These are phyloP conservation scores for Picathartes gymnocephalus DNA, from an alignment of 2,113 vertebrate species.

Conservation along the genomic window DNA sequence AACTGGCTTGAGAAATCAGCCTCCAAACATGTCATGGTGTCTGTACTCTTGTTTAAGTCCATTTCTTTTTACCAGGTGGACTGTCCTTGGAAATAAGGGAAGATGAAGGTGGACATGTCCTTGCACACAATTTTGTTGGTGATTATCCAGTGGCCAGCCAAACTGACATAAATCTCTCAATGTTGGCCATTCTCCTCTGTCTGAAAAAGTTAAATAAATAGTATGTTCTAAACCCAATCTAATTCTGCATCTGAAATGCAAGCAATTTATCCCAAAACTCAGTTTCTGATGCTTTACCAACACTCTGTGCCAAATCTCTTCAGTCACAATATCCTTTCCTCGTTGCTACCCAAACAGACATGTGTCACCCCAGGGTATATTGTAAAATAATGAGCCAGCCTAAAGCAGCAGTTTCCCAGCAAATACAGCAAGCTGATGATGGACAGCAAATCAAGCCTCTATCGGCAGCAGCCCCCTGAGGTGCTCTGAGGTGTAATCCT, in stretches of 20 bases:
- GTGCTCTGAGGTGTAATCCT: not conserved
- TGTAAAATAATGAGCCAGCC: not conserved
- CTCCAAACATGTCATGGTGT: not conserved
- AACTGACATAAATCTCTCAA: not conserved
- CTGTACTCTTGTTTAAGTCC: not conserved
- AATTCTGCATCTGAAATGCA: not conserved
- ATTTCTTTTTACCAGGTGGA: not conserved
- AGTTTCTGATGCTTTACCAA: not conserved
- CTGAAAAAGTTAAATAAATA: not conserved
- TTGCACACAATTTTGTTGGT: not conserved
- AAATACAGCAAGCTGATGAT: not conserved
- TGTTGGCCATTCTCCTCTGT: not conserved
- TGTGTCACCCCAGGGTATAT: not conserved
- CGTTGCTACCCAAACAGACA: not conserved
- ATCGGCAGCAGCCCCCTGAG: not conserved
- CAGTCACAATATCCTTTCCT: not conserved
- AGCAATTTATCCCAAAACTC: not conserved
- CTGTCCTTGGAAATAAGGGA: not conserved
- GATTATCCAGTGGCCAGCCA: not conserved
- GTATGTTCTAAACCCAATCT: not conserved
- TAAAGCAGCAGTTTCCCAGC: not conserved
- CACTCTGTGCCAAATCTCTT: not conserved
- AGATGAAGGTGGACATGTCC: not conserved
- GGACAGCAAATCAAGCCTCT: not conserved
- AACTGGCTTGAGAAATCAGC: not conserved